These are phyloP conservation scores for Drosophila neocordata DNA, from an alignment of 1,140 invertebrate species.

Conservation along the genomic window DNA sequence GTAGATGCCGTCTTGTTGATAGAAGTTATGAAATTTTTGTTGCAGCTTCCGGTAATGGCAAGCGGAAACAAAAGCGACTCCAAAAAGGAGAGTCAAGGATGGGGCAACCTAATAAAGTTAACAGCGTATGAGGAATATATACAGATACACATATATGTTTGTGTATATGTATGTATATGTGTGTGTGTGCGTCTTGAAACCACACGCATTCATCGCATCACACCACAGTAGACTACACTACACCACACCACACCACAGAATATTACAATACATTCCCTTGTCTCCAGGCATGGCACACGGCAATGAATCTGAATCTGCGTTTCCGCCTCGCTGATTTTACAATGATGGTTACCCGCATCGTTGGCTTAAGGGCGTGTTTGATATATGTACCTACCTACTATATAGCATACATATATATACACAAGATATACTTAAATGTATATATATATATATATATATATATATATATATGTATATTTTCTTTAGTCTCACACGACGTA, in stretches of 20 bases:
- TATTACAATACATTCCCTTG: neutral
- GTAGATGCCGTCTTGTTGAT: too few species aligned
- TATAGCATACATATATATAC: neutral
- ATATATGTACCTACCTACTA: slow-evolving; percentile 2
- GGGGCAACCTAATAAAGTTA: slow-evolving; percentile 1
- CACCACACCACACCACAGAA: neutral
- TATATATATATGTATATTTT: neutral
- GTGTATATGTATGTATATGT: neutral
- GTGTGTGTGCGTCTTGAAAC: neutral
- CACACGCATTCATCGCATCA: neutral
- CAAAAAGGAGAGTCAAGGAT: neutral
- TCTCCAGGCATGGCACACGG: neutral
- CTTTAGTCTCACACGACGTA: slow-evolving; percentile 2
- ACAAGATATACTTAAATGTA: neutral
- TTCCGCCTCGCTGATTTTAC: slow-evolving; percentile 6
- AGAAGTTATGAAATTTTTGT: neutral
- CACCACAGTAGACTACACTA: neutral
- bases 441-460: neutral
- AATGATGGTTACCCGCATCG: slow-evolving; percentile 9
- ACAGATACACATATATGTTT: neutral
- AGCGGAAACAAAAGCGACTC: slow-evolving; percentile 8
- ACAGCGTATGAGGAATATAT: neutral
- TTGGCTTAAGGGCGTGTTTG: slow-evolving; percentile 8
- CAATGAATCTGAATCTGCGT: slow-evolving; percentile 11
- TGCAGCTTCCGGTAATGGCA: neutral